Evolutionary conservation across 2,113 vertebrate species (phyloP).

Genomic region (Hippocampus mohnikei): DNA sequence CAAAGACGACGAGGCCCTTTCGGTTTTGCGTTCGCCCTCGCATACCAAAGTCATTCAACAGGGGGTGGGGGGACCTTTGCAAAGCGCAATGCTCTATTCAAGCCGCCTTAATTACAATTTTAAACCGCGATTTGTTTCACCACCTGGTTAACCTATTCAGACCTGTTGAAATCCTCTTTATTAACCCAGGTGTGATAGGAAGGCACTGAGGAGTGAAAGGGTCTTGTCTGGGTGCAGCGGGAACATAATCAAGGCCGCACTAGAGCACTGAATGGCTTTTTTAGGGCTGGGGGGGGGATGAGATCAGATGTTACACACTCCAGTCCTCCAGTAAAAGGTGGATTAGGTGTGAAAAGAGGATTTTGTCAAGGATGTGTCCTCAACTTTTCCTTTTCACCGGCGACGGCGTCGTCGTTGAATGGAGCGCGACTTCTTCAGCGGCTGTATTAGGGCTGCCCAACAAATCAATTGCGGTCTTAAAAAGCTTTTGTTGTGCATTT

Average conservation of each 20-base stretch:
- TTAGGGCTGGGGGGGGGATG: constrained; percentile 71
- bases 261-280: constrained; percentile 82
- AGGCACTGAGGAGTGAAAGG: constrained; percentile 81
- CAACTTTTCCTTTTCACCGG: constrained; percentile 83
- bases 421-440: constrained; percentile 83
- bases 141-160: constrained; percentile 83
- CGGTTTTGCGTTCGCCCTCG: constrained; percentile 64
- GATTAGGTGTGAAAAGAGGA: constrained; percentile 98
- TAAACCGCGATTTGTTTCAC: constrained; percentile 83
- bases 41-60: constrained; percentile 79
- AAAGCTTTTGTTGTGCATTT: constrained; percentile 99
- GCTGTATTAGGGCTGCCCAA: constrained; percentile 91
- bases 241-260: constrained; percentile 93
- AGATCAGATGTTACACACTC: constrained; percentile 97
- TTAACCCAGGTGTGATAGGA: constrained; percentile 95
- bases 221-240: constrained; percentile 79
- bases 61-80: constrained; percentile 74
- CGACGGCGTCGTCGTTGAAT: constrained; percentile 85
- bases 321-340: constrained; percentile 97
- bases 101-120: constrained; percentile 80
- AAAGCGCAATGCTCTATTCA: constrained; percentile 76
- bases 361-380: constrained; percentile 97
- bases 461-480: constrained; percentile 85
- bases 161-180: constrained; percentile 80
- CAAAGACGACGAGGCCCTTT: constrained; percentile 65